A percentile compares a stretch with the other conserved stretches of the same genome.
Evolutionary conservation across 2,888 invertebrate genomes (phyloP).

Genomic region (Drosophila nigricruria): DNA sequence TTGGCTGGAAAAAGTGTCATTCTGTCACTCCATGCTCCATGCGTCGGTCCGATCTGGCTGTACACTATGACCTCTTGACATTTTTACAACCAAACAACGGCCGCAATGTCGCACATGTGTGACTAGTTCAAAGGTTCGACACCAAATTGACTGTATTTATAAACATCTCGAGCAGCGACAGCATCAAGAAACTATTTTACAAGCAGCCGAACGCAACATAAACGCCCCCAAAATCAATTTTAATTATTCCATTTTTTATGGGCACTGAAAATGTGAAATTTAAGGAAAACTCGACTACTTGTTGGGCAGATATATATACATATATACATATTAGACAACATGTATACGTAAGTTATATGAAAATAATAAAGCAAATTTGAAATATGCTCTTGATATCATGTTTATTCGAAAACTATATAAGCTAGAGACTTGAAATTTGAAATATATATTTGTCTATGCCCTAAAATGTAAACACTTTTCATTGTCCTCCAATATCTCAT

Average conservation of each 20-base stretch:
- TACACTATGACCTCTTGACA: slow-evolving; percentile 67
- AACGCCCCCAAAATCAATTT: slow-evolving; percentile 65
- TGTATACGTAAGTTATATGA: background rate
- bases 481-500: background rate
- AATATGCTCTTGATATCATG: background rate
- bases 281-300: slow-evolving; percentile 7
- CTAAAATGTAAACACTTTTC: too few species aligned
- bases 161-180: slow-evolving; percentile 64
- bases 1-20: slow-evolving; percentile 56
- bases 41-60: slow-evolving; percentile 21
- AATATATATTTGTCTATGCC: background rate
- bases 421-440: background rate
- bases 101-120: slow-evolving; percentile 64
- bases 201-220: slow-evolving; percentile 7
- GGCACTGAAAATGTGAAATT: slow-evolving; percentile 15
- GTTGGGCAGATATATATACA: background rate
- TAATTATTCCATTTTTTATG: slow-evolving; percentile 58
- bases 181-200: background rate
- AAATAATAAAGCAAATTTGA: background rate
- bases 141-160: slow-evolving; percentile 79
- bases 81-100: slow-evolving; percentile 46
- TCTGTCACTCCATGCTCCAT: slow-evolving; percentile 36
- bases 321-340: background rate
- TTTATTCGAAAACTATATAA: background rate
- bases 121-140: slow-evolving; percentile 77